Base-by-base conservation (phyloP, 2,113 vertebrate genomes). In the Rousettus leschenaultii region DNA sequence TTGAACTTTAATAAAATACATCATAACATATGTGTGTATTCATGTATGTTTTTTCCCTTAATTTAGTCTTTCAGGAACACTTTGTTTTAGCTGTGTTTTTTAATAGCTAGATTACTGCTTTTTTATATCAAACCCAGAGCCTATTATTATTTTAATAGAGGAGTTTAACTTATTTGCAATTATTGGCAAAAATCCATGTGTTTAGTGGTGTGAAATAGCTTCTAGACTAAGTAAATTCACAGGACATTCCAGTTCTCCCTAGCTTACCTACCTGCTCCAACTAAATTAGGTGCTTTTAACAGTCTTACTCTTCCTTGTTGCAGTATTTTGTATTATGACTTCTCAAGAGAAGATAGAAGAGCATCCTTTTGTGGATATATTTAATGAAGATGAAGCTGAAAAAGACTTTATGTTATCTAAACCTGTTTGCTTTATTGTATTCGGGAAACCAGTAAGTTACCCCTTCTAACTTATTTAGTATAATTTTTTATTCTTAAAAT, bases 371-470 rank as follows among this genome's bases (percentile, higher is more conserved):
- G 96, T 97, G 78, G 99, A 99, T 97, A 98, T 98, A 96, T 98
- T 99, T 8, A 95, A 98, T 83, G 99, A 99, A 98, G 99, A 99
- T 98, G 99, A 99, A 98, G 97, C 98, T 89, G 99, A 99, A 91
- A 98, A 78, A 96, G 88, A 97, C 4, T 97, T 97, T 97, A 98
- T 99, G 66, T 97, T 98, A 61, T 98, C 99, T 48, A 99, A 99
- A 97, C 99, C 99, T 24, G 95, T 98, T 59, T 99, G 99, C 96
- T 99, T 99, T 51, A 89, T 99, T 84, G 89, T 99, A 86, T 97
- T 99, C 97, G 99, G 99, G 95, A 99, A 99, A 97, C 99, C 99
- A 95, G 99, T 99, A 99, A 99, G 99, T 97, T 90, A 38, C 96
- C 59, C 96, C 68, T 90, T 71, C 74, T 94, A 82, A 91, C 8